These are phyloP conservation scores for Trochalopteron elliotii DNA, from an alignment of 2,113 vertebrate genomes.

Conservation along the genomic window DNA sequence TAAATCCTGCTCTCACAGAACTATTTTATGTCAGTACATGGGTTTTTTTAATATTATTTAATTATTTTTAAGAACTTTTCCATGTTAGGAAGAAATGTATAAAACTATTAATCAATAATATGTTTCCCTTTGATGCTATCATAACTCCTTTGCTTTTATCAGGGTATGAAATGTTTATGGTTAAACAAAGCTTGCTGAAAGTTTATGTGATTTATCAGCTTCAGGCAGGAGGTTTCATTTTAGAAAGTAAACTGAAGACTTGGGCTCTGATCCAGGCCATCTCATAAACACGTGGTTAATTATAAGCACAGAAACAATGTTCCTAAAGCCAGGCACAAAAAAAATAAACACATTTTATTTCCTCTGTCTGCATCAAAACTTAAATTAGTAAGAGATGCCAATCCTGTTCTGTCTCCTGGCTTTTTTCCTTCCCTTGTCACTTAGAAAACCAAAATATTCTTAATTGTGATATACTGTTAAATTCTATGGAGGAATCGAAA, in stretches of 20 bases:
- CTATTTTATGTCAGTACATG: neutral
- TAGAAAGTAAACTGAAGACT: neutral
- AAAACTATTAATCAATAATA: constrained; percentile 26
- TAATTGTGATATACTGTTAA: neutral
- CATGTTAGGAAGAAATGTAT: neutral
- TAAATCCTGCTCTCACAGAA: neutral
- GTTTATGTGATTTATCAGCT: constrained; percentile 48
- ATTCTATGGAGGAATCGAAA: constrained; percentile 7
- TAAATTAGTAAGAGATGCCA: neutral
- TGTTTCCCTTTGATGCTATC: constrained; percentile 1
- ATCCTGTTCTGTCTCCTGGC: neutral
- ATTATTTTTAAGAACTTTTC: neutral
- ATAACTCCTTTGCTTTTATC: neutral
- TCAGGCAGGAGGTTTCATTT: constrained; percentile 16
- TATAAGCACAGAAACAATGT: neutral
- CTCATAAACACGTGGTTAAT: neutral
- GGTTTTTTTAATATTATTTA: neutral
- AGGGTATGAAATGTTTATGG: neutral
- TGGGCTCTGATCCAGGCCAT: neutral
- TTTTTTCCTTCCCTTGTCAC: neutral
- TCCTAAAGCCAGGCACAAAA: neutral
- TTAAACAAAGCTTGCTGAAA: constrained; percentile 3
- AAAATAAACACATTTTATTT: neutral
- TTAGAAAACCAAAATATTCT: neutral
- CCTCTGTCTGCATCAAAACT: neutral